Evolutionary conservation across 1,140 invertebrate species (phyloP).

Genomic region (Plodia interpunctella): DNA sequence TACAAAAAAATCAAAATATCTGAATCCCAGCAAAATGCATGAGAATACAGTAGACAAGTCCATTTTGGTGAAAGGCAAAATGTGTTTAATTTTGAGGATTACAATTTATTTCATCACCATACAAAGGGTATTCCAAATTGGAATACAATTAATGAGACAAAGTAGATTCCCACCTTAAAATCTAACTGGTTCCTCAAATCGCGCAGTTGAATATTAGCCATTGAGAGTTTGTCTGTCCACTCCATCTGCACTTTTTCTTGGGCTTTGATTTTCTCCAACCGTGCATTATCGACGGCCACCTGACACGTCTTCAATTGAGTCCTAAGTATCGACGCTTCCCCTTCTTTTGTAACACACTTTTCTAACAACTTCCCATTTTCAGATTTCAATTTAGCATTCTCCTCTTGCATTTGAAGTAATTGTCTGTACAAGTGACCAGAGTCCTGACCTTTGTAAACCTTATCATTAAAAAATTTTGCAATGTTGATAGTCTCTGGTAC

Average conservation of each 20-base stretch:
- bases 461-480: constrained; percentile 47
- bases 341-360: constrained; percentile 69
- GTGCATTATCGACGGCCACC: constrained; percentile 52
- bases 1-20: no score
- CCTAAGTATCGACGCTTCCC: constrained; percentile 66
- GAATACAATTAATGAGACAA: background rate
- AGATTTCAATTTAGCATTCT: constrained; percentile 66
- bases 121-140: no score
- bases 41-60: no score
- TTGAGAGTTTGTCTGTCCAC: constrained; percentile 52
- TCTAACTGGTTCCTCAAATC: constrained; percentile 64
- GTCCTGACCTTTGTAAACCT: constrained; percentile 46
- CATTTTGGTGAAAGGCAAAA: no score
- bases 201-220: constrained; percentile 47
- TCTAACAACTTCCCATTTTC: constrained; percentile 64
- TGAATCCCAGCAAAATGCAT: no score
- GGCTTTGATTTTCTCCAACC: constrained; percentile 58
- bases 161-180: constrained; percentile 52
- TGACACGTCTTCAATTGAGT: constrained; percentile 64
- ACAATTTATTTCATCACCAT: no score
- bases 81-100: no score
- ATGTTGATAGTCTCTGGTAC: constrained; percentile 23
- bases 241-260: constrained; percentile 64
- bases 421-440: constrained; percentile 43
- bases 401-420: constrained; percentile 51